A percentile compares a stretch with the other conserved stretches of the same genome.
phyloP scores from a whole-genome alignment of 2,797 vertebrate species.

The Muscicapa comitata region DNA sequence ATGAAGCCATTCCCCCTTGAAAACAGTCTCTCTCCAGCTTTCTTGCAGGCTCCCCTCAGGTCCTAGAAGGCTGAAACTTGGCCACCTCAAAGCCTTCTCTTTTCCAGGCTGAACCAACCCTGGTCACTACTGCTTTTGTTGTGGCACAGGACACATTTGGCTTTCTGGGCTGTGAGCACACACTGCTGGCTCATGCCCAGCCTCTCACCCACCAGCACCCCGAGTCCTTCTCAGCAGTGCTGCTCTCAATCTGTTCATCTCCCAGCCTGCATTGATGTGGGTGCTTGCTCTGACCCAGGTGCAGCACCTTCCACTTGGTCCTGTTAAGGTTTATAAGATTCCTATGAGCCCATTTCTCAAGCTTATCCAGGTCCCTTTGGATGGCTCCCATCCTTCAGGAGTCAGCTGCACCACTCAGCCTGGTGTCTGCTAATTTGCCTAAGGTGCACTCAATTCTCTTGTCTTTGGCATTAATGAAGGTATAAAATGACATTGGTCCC shows the following conservation, averaged over 20 bases:
- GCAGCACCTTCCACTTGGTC: neutral
- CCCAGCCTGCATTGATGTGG: rapidly evolving
- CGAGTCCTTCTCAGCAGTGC: neutral
- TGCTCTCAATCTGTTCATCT: neutral
- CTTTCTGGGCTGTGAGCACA: neutral
- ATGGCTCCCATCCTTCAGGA: neutral
- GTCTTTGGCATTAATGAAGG: neutral
- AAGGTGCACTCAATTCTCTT: neutral
- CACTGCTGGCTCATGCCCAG: neutral
- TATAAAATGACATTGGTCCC: neutral
- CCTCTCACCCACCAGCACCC: neutral
- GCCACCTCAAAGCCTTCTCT: neutral
- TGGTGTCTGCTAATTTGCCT: neutral
- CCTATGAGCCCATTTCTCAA: neutral
- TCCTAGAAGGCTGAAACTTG: neutral
- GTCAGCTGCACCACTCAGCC: neutral
- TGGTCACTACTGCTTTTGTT: neutral
- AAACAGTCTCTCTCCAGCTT: too few species aligned
- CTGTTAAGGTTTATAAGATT: neutral
- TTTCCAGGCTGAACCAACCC: neutral
- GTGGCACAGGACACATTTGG: neutral
- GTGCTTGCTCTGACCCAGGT: neutral
- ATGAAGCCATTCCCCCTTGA: neutral
- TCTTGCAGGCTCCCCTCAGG: neutral
- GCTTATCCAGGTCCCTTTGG: neutral